phyloP scores from a whole-genome alignment of 2,797 vertebrate species.

The Bovichtus variegatus region DNA sequence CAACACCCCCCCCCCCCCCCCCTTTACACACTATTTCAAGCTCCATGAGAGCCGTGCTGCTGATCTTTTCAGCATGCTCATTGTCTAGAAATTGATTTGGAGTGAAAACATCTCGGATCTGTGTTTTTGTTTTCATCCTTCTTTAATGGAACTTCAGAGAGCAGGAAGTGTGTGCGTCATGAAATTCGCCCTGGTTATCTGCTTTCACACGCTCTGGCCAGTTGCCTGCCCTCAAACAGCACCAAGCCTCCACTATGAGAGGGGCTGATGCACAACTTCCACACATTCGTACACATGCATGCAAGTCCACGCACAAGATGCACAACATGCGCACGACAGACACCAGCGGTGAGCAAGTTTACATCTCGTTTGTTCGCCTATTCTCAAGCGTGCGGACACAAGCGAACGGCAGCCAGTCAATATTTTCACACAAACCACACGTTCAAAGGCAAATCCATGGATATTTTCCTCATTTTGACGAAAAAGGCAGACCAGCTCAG shows the following conservation, averaged over 20 bases:
- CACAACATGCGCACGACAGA: constrained; percentile 21
- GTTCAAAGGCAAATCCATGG: neutral
- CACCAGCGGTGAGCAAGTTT: neutral
- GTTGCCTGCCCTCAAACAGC: constrained; percentile 66
- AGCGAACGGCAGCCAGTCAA: constrained; percentile 31
- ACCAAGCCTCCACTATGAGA: constrained; percentile 53
- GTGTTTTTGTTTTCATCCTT: constrained; percentile 78
- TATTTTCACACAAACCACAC: constrained; percentile 39
- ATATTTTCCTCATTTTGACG: neutral
- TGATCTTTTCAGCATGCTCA: constrained; percentile 62
- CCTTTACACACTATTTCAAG: constrained; percentile 48
- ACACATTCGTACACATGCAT: neutral
- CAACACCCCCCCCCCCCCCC: no score
- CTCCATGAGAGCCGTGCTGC: constrained; percentile 41
- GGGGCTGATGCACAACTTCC: constrained; percentile 36
- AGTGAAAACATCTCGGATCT: constrained; percentile 79
- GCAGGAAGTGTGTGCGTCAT: constrained; percentile 85
- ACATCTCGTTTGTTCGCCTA: neutral
- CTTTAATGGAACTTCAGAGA: constrained; percentile 82
- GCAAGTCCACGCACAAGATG: constrained; percentile 4
- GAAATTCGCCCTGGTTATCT: constrained; percentile 80
- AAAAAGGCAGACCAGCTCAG: rapidly evolving
- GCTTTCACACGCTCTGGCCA: constrained; percentile 83
- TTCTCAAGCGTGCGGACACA: constrained; percentile 1
- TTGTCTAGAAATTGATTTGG: constrained; percentile 81